Evolutionary conservation across 2,113 vertebrate species (phyloP).

Genomic region (Hippotragus niger): DNA sequence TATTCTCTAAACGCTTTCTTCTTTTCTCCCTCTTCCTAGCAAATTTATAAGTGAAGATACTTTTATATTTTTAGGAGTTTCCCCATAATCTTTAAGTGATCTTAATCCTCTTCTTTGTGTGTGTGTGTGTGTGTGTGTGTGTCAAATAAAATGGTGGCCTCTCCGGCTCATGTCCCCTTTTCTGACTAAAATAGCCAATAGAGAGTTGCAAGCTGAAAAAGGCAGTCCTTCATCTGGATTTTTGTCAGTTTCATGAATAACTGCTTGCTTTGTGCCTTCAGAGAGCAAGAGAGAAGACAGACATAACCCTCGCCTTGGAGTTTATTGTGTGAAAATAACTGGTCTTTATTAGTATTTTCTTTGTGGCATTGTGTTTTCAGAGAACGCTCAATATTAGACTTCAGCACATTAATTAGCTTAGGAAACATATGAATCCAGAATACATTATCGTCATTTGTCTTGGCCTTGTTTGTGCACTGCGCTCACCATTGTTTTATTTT

Average conservation of each 20-base stretch:
- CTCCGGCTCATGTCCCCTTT: neutral
- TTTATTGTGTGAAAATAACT: slow-evolving; percentile 7
- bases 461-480: neutral
- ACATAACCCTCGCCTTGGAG: neutral
- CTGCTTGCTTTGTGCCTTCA: neutral
- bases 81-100: neutral
- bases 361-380: slow-evolving; percentile 18
- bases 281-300: neutral
- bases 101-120: neutral
- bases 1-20: neutral
- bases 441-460: slow-evolving; percentile 42
- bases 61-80: neutral
- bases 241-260: neutral
- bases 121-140: too few relatives aligned
- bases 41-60: neutral
- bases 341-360: slow-evolving; percentile 27
- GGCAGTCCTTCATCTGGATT: neutral
- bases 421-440: neutral
- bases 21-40: neutral
- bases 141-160: neutral
- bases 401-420: slow-evolving; percentile 31
- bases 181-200: neutral
- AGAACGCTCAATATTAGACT: neutral
- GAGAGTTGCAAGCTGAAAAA: neutral
- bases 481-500: slow-evolving; percentile 56